Percentiles rank a stretch among this genome's conserved stretches.
Conservation (phyloP, 2,113 vertebrate species). For the Datnioides undecimradiatus region DNA sequence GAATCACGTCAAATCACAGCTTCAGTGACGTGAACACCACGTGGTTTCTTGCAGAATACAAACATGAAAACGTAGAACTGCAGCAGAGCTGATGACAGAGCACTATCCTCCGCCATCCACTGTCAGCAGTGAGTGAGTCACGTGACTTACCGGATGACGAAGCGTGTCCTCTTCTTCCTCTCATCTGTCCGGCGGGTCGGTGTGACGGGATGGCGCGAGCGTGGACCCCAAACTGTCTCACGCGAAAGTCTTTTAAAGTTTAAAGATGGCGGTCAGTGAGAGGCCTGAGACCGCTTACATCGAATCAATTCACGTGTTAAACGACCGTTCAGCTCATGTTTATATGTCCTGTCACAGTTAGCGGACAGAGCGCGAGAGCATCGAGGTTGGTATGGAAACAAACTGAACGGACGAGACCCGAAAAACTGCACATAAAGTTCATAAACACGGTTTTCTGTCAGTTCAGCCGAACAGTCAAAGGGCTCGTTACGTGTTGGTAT, state of each 20-base stretch:
- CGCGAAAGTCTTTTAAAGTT: neutral
- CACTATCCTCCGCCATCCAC: neutral
- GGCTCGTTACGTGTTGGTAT: fast-evolving
- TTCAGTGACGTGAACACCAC: neutral
- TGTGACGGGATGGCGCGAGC: neutral
- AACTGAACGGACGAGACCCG: neutral
- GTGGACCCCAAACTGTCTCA: neutral
- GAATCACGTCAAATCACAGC: neutral
- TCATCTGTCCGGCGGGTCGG: constrained; percentile 7
- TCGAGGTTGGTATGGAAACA: constrained; percentile 26
- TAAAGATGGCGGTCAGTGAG: neutral
- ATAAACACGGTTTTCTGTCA: neutral
- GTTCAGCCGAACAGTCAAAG: fast-evolving
- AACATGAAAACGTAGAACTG: neutral
- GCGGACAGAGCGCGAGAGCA: neutral
- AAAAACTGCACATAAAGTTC: neutral
- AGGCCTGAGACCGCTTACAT: neutral
- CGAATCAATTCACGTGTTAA: fast-evolving
- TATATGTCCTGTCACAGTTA: neutral
- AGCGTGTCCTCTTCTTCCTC: constrained; percentile 31
- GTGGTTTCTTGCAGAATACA: neutral
- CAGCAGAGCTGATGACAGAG: neutral
- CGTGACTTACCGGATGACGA: constrained; percentile 11
- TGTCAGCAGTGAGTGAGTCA: too few relatives aligned
- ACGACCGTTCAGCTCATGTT: neutral